Evolutionary conservation across 2,888 invertebrate species (phyloP).

Genomic region (Polydrusus pterygomalis): DNA sequence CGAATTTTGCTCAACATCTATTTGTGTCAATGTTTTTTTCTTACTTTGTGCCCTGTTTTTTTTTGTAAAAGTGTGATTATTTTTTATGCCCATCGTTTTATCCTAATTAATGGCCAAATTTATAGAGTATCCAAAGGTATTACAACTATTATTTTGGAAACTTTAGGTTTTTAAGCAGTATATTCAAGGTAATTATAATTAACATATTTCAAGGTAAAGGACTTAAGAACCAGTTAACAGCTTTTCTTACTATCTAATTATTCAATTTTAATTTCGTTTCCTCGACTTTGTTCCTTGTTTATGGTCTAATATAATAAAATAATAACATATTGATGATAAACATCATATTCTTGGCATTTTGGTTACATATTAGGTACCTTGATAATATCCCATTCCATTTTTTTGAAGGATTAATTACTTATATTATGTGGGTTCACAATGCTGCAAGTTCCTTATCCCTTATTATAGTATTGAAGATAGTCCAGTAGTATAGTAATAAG

Average conservation of each 20-base stretch:
- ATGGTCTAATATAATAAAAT: background rate
- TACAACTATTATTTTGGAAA: conserved; percentile 1
- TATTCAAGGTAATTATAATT: conserved; percentile 48
- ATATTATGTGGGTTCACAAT: no score
- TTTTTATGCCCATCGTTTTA: conserved; percentile 4
- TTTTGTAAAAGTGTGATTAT: conserved; percentile 24
- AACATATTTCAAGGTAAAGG: conserved; percentile 47
- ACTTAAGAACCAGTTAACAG: conserved; percentile 25
- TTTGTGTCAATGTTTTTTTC: conserved; percentile 14
- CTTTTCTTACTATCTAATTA: background rate
- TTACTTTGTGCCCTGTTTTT: conserved; percentile 18
- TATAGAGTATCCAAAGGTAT: conserved; percentile 20
- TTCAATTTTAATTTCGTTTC: conserved; percentile 11
- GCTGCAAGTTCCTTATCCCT: no score
- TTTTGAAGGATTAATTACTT: no score
- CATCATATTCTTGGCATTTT: no score
- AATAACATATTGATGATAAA: no score
- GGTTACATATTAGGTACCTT: no score
- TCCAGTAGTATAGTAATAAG: no score
- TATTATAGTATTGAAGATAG: no score
- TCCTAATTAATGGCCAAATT: conserved; percentile 21
- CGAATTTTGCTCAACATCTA: conserved; percentile 38
- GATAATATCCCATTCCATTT: background rate
- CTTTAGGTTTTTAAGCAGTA: conserved; percentile 12
- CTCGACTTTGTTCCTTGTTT: conserved; percentile 6